phyloP scores from a whole-genome alignment of 64 coral and sea anemone genomes.

The Stylophora pistillata region DNA sequence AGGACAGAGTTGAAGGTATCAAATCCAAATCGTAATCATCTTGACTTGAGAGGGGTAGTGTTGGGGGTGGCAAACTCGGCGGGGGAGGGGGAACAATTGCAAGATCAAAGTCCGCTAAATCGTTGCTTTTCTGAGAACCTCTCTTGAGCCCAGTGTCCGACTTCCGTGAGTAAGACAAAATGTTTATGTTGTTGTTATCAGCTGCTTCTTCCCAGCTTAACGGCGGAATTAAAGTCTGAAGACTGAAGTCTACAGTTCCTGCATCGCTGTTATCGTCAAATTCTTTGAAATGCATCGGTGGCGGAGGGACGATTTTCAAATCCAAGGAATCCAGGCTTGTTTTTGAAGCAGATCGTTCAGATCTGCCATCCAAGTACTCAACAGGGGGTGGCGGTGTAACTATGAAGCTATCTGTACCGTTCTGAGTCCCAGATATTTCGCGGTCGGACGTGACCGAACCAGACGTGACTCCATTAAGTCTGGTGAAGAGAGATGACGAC shows the following conservation, averaged over 20 bases:
- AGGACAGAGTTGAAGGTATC: neutral
- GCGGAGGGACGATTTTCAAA: slow-evolving; percentile 26
- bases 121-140: neutral
- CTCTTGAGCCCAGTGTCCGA: neutral
- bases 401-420: neutral
- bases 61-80: slow-evolving; percentile 41
- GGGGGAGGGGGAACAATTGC: slow-evolving; percentile 42
- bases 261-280: neutral
- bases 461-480: neutral
- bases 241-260: neutral
- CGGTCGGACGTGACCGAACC: neutral
- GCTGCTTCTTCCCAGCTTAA: neutral
- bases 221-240: neutral
- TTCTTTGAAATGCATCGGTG: slow-evolving; percentile 18
- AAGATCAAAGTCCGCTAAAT: neutral
- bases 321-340: slow-evolving; percentile 16
- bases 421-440: slow-evolving; percentile 9
- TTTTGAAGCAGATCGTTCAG: neutral
- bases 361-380: neutral
- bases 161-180: neutral
- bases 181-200: neutral
- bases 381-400: neutral
- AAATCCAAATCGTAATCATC: slow-evolving; percentile 30
- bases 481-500: neutral
- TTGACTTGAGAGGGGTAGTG: neutral